phyloP scores from a whole-genome alignment of 2,113 vertebrate genomes.

The Macrotus californicus region DNA sequence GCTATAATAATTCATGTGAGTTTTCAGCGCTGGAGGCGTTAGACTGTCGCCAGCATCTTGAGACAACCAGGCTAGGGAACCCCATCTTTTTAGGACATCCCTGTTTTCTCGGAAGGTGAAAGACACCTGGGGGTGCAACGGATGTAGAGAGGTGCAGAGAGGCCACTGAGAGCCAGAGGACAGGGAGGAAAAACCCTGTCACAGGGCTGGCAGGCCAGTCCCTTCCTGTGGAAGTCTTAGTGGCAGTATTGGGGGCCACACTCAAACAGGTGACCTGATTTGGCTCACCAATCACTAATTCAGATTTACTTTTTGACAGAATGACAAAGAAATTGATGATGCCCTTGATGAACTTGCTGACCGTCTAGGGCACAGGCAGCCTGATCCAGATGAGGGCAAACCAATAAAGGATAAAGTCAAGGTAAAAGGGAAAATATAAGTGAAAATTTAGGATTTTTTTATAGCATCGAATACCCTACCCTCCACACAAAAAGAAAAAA shows the following conservation, averaged over 20 bases:
- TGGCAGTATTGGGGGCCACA: background rate
- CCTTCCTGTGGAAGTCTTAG: background rate
- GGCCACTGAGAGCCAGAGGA: background rate
- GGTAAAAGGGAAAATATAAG: constrained; percentile 67
- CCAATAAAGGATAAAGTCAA: constrained; percentile 82
- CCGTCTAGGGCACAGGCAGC: constrained; percentile 78
- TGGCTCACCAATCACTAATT: background rate
- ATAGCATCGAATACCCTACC: background rate
- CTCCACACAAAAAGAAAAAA: background rate
- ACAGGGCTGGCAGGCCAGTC: accelerated
- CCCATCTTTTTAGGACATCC: background rate
- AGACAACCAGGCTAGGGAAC: background rate
- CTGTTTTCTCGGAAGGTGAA: background rate
- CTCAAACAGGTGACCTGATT: background rate
- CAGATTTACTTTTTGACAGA: constrained; percentile 42
- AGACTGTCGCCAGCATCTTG: background rate
- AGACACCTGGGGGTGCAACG: background rate
- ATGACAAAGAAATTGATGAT: constrained; percentile 74
- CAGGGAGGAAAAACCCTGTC: background rate
- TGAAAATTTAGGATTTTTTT: background rate
- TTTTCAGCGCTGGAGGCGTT: background rate
- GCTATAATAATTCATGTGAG: background rate
- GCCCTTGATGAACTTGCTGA: constrained; percentile 81
- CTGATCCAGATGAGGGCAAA: constrained; percentile 80
- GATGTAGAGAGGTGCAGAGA: no score